A percentile compares a stretch with the other conserved stretches of the same genome.
Conservation (phyloP, 2,888 invertebrate species). For the Drosophila prostipennis region DNA sequence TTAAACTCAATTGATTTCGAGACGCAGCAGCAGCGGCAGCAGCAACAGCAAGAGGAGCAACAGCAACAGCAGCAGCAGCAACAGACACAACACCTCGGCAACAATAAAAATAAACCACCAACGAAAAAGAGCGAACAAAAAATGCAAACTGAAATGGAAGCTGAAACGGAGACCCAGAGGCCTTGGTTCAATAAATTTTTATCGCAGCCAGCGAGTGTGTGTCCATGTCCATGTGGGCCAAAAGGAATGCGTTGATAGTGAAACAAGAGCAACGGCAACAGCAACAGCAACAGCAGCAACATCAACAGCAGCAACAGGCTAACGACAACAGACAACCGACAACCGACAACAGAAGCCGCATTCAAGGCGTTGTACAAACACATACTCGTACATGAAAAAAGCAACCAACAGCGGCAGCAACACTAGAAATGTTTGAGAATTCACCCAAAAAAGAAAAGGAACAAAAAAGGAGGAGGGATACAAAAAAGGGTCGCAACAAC, state of each 20-base stretch:
- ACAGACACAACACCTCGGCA: slow-evolving; percentile 53
- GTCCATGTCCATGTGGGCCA: slow-evolving; percentile 39
- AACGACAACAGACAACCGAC: slow-evolving; percentile 44
- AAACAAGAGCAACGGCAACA: slow-evolving; percentile 67
- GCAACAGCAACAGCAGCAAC: slow-evolving; percentile 36
- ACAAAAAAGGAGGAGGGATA: background rate
- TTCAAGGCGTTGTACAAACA: slow-evolving; percentile 71
- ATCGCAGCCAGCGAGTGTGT: slow-evolving; percentile 56
- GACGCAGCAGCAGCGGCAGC: slow-evolving; percentile 55
- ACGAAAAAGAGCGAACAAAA: slow-evolving; percentile 46
- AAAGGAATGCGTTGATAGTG: slow-evolving; percentile 74
- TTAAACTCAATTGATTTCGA: slow-evolving; percentile 77
- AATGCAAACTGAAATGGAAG: slow-evolving; percentile 31
- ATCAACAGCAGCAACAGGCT: slow-evolving; percentile 55
- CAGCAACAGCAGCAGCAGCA: slow-evolving; percentile 28
- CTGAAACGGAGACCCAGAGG: slow-evolving; percentile 58
- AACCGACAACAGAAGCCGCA: slow-evolving; percentile 60
- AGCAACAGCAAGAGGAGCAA: slow-evolving; percentile 21
- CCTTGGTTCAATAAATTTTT: slow-evolving; percentile 72
- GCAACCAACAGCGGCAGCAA: slow-evolving; percentile 21
- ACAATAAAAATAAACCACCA: slow-evolving; percentile 75
- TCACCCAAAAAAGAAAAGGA: slow-evolving; percentile 5
- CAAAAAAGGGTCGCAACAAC: slow-evolving; percentile 12
- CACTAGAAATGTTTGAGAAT: slow-evolving; percentile 39
- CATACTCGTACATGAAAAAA: slow-evolving; percentile 55